phyloP scores from a whole-genome alignment of 2,113 vertebrate genomes.

The Uropsilus gracilis region DNA sequence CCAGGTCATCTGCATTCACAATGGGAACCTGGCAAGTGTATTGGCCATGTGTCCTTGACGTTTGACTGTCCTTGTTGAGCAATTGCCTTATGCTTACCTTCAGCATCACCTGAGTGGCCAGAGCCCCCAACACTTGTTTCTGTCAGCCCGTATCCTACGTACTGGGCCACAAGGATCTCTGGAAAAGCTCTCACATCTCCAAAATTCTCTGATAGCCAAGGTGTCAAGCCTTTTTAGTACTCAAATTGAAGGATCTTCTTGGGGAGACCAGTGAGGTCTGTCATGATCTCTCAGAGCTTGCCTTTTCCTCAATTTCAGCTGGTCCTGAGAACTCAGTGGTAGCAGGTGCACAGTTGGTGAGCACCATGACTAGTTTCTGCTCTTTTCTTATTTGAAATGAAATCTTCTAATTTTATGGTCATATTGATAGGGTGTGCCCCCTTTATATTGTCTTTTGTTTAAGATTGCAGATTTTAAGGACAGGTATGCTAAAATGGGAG shows the following conservation, averaged over 20 bases:
- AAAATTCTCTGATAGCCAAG: slow-evolving; percentile 95
- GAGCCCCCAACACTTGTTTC: slow-evolving; percentile 95
- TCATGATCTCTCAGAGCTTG: slow-evolving; percentile 91
- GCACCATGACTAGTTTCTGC: no score
- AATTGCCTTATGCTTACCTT: slow-evolving; percentile 98
- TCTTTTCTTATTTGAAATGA: no score
- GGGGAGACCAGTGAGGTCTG: slow-evolving; percentile 94
- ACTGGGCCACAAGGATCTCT: slow-evolving; percentile 98
- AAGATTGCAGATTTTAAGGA: no score
- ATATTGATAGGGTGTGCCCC: no score
- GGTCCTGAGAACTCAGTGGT: slow-evolving; percentile 98
- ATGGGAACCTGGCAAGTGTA: no score
- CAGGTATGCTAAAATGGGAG: no score
- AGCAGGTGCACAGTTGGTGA: slow-evolving; percentile 83
- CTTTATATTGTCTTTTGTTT: no score
- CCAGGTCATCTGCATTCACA: no score
- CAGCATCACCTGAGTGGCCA: slow-evolving; percentile 98
- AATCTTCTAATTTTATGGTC: no score
- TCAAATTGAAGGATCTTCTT: slow-evolving; percentile 93
- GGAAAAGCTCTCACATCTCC: slow-evolving; percentile 99
- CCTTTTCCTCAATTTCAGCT: slow-evolving; percentile 94
- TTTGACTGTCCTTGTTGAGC: slow-evolving; percentile 96
- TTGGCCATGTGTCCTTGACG: slow-evolving; percentile 88
- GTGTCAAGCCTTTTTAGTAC: slow-evolving; percentile 95
- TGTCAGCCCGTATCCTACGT: slow-evolving; percentile 97